These are phyloP conservation scores for Vultur gryphus DNA, from an alignment of 2,797 vertebrate species.

Conservation along the genomic window DNA sequence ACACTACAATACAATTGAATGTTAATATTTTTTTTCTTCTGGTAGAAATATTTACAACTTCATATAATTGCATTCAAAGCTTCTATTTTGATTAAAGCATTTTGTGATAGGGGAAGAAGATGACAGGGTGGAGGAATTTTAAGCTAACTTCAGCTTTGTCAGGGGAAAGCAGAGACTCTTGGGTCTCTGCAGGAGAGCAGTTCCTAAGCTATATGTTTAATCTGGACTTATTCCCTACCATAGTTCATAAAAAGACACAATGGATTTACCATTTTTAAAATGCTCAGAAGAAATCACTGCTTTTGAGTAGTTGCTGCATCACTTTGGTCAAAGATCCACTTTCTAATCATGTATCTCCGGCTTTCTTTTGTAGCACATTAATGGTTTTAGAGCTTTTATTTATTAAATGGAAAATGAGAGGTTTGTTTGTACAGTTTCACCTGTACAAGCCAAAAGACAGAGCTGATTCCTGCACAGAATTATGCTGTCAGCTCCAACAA, in stretches of 20 bases:
- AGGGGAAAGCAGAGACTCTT: neutral
- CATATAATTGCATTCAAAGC: neutral
- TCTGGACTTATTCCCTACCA: neutral
- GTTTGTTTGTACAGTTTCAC: neutral
- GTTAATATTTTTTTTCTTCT: neutral
- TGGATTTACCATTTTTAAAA: neutral
- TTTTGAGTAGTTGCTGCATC: neutral
- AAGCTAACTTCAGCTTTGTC: neutral
- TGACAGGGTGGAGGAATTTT: neutral
- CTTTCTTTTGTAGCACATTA: neutral
- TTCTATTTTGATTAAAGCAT: neutral
- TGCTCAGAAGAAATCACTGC: neutral
- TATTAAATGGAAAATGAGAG: neutral
- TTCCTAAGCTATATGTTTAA: neutral
- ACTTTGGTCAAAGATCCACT: neutral
- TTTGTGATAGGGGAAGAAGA: neutral
- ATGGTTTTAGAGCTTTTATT: neutral
- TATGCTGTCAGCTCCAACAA: neutral
- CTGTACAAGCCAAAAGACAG: neutral
- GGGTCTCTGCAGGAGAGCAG: neutral
- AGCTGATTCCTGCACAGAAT: neutral
- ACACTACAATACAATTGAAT: accelerated
- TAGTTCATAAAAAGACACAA: neutral
- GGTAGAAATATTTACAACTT: neutral
- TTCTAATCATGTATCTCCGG: neutral